Percentiles rank a stretch among this genome's conserved stretches.
These are phyloP conservation scores for Campylomormyrus tamandua DNA, from an alignment of 2,113 vertebrate genomes.

Conservation along the genomic window DNA sequence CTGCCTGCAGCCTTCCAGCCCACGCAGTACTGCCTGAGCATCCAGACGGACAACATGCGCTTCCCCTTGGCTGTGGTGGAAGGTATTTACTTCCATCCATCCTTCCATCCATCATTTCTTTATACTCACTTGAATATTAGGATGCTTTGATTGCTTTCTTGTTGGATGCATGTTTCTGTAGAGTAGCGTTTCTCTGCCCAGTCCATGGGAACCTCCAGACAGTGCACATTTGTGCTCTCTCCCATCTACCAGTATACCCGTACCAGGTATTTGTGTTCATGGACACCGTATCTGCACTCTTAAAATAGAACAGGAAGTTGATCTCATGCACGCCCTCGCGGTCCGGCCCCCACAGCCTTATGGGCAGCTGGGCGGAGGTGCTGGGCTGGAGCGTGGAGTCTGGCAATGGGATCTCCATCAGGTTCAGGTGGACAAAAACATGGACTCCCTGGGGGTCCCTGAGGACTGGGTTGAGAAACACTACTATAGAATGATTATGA, in stretches of 20 bases:
- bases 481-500: background rate
- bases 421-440: background rate
- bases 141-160: background rate
- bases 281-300: conserved; percentile 75
- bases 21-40: conserved; percentile 85
- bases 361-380: conserved; percentile 79
- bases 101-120: background rate
- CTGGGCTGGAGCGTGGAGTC: conserved; percentile 76
- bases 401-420: conserved; percentile 71
- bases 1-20: conserved; percentile 74
- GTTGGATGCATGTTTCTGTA: background rate
- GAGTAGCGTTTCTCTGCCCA: background rate
- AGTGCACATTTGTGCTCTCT: background rate
- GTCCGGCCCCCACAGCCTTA: conserved; percentile 92
- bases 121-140: background rate
- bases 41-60: conserved; percentile 81
- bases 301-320: conserved; percentile 95
- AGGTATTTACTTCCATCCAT: conserved; percentile 58
- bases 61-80: conserved; percentile 81
- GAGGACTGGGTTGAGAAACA: background rate
- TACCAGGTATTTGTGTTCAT: background rate
- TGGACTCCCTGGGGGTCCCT: background rate
- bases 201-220: background rate
- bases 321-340: conserved; percentile 95
- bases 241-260: background rate